phyloP scores from a whole-genome alignment of 2,888 invertebrate species.

The Andrena marginata region DNA sequence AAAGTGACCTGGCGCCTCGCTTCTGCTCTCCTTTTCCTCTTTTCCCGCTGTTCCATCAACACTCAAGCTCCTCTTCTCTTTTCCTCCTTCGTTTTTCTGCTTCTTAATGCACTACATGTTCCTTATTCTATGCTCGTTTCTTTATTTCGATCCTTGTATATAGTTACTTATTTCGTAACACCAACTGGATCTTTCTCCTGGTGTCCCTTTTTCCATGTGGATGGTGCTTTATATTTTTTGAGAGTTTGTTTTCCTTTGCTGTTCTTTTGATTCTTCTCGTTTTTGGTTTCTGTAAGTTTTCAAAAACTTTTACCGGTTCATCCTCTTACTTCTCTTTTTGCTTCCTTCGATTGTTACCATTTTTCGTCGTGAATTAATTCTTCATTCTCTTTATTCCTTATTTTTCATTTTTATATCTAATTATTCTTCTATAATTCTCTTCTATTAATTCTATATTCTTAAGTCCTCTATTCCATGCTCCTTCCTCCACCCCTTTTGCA shows the following conservation, averaged over 20 bases:
- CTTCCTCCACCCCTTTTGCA: too few species aligned
- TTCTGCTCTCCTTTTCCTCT: conserved; percentile 67
- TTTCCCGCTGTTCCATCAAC: conserved; percentile 15
- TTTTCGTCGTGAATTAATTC: neutral
- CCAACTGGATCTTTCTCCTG: neutral
- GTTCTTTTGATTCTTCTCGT: neutral
- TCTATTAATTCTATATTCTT: too few species aligned
- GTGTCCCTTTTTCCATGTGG: too few species aligned
- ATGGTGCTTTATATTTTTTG: too few species aligned
- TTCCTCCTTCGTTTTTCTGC: neutral
- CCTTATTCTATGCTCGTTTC: neutral
- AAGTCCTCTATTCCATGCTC: too few species aligned
- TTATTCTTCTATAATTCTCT: too few species aligned
- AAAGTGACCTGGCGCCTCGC: conserved; percentile 82
- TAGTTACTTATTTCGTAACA: neutral
- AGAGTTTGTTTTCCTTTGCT: too few species aligned
- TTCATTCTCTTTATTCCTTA: neutral
- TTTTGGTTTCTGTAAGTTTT: neutral
- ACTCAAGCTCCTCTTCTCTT: neutral
- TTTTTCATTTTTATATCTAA: too few species aligned
- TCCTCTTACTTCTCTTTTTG: neutral
- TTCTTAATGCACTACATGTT: neutral
- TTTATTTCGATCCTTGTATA: neutral
- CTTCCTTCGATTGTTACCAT: neutral
- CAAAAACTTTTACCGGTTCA: neutral